Evolutionary conservation across 2,797 vertebrate genomes (phyloP), one percentile per base, ranked within the genome.

Genomic region (Mus spretus): DNA sequence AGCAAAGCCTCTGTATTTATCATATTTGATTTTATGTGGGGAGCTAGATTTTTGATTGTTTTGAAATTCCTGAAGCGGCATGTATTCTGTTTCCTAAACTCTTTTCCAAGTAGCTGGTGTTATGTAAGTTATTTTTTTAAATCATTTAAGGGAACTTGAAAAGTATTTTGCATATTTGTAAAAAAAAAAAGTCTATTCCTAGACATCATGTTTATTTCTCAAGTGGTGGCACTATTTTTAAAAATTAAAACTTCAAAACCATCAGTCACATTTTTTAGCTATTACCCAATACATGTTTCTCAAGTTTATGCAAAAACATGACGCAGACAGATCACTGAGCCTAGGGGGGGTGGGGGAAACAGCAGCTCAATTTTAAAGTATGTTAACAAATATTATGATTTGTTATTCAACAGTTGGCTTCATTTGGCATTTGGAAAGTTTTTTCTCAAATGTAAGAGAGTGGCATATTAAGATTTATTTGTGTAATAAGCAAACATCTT

Each of bases 371-470:
- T 28, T 94, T 93, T 78, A 95, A 97, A 61, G 10, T 94, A 96
- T 96, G 82, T 94, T 96, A 87, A 94, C 85, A 93, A 97, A 97
- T 44, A 97, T 84, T 97, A 40, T 91, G 97, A 96, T 96, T 85
- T 2, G 5, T 94, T 97, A 96, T 97, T 75, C 96, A 96, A 95
- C 65, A 91, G 61, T 94, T 86, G 96, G 82, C 31, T 98, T 85
- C 17, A 31, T 97, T 91, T 98, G 90, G 59, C 93, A 96, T 93
- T 0, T 47, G 90, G 93, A 86, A 77, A 96, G 24, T 40, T 87
- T 94, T 77, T 75, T 94, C 78, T 40, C 89, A 89, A 93, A 57
- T 95, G 55, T 12, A 57, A 93, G 95, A 81, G 90, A 92, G 44
- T 84, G 14, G 28, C 79, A 79, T 96, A 87, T 94, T 96, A 79